Evolutionary conservation across 2,888 invertebrate genomes (phyloP), one percentile per base, ranked within the genome.

Genomic region (Temnothorax rugatulus): DNA sequence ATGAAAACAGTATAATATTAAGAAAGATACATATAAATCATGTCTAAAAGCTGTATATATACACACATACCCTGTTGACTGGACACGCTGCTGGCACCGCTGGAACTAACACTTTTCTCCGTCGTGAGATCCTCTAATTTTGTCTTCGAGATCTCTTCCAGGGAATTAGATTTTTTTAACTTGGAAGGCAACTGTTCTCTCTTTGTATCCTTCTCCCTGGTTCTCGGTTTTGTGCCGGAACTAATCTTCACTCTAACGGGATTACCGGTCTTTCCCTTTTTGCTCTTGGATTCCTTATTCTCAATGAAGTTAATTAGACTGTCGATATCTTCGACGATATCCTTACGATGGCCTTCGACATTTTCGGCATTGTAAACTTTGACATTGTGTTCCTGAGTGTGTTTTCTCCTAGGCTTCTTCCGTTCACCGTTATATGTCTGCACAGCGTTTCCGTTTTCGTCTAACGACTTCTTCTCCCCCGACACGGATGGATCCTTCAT

Each of bases 391-490:
- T 94, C 94, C 82, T 94, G 94, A 18, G 93, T 92, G 84, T 93
- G 93, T 89, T 94, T 95, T 88, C 94, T 92, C 47, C 93, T 91
- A 4, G 90, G 76, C 83, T 94, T 95, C 83, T 94, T 95, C 18
- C 94, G 91, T 76, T 92, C 92, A 50, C 91, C 91, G 73, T 93
- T 92, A 71, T 94, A 93, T 52, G 92, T 96, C 92, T 96, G 96
- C 81, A 97, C 95, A 54, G 97, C 96, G 94, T 98, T 98, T 86
- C 97, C 97, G 94, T 98, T 98, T 95, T 98, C 98, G 95, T 98
- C 98, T 86, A 97, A 95, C 87, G 97, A 96, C 95, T 97, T 97
- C 96, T 96, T 95, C 59, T 95, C 95, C 69, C 92, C 93, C 66
- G 94, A 90, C 74, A 86, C 81, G n/a, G 91, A 87, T 38, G 91